Conservation (phyloP, 64 coral and sea anemone genomes). For the Montipora foliosa region DNA sequence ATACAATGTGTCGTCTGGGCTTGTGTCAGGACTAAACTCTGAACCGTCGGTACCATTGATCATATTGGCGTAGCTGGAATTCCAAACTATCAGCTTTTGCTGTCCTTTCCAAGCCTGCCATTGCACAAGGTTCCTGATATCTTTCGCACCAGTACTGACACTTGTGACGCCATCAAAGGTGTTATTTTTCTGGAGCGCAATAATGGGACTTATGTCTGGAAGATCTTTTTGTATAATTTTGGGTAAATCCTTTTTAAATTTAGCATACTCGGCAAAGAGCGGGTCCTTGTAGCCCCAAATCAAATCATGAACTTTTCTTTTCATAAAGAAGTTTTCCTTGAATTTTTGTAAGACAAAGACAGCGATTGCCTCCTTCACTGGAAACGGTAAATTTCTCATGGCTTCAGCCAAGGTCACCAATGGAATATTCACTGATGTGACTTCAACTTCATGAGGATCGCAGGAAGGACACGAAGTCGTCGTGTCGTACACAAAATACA, state of each 20-base stretch:
- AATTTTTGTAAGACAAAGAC: constrained; percentile 31
- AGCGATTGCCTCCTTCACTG: constrained; percentile 21
- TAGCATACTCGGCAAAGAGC: constrained; percentile 68
- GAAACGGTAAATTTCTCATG: constrained; percentile 24
- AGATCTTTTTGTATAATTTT: constrained; percentile 5
- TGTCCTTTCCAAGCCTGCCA: constrained; percentile 82
- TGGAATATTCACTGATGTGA: constrained; percentile 85
- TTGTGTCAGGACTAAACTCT: constrained; percentile 73
- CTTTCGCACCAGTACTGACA: constrained; percentile 78
- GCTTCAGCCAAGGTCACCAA: constrained; percentile 73
- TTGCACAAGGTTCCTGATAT: constrained; percentile 63
- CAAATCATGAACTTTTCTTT: constrained; percentile 84
- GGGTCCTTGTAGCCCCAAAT: constrained; percentile 96
- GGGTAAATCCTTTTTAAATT: constrained; percentile 33
- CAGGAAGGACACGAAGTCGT: constrained; percentile 75
- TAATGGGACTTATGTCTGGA: constrained; percentile 65
- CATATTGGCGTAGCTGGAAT: constrained; percentile 84
- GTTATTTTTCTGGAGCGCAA: constrained; percentile 91
- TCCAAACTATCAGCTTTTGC: constrained; percentile 78
- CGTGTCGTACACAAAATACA: constrained; percentile 82
- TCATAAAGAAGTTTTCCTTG: constrained; percentile 69
- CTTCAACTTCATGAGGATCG: constrained; percentile 61
- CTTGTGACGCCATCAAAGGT: constrained; percentile 67
- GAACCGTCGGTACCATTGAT: constrained; percentile 97
- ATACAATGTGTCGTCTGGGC: constrained; percentile 71